Evolutionary conservation across 2,888 invertebrate genomes (phyloP), one percentile per base, ranked within the genome.

Genomic region (Ptycholaimellus sp.): DNA sequence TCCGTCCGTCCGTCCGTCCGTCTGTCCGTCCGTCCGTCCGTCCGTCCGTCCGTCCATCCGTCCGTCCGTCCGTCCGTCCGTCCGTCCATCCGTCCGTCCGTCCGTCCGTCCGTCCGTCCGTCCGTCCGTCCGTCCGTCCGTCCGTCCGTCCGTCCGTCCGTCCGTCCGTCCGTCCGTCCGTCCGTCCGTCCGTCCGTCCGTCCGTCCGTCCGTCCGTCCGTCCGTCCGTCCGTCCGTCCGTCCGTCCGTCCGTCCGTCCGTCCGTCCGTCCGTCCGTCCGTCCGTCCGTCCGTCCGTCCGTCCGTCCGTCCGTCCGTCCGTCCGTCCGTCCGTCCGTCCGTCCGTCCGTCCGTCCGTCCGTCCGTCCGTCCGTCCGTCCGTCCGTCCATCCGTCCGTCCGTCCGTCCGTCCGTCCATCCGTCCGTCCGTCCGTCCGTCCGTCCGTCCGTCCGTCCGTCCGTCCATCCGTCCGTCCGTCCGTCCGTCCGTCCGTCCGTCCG

Each of bases 41-140:
- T 30, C 16, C 9, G 31, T 30, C 31, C 31, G 7, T n/a, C n/a
- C n/a, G n/a, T n/a, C n/a, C n/a, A n/a, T n/a, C n/a, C n/a, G n/a
- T n/a, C n/a, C n/a, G n/a, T 30, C 31, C 31, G 31, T 30, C 31
- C 31, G 31, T 30, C 31, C 31, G 31, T 30, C 31, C 31, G 31
- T n/a, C n/a, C n/a, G n/a, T n/a, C n/a, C n/a, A n/a, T n/a, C n/a
- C n/a, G n/a, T n/a, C n/a, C n/a, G n/a, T 30, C 31, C 31, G 31
- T 30, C 31, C 31, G 31, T 30, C 31, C 31, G 31, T 30, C 31
- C 31, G 31, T 30, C 31, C 31, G 31, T 30, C 31, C 31, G 31
- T 30, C 31, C 31, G 31, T 30, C 31, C 7, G 31, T 30, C 31
- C 7, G 31, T 30, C 31, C 7, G 31, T 30, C 31, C 7, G 31